Percentiles rank a stretch among this genome's conserved stretches.
These are phyloP conservation scores for Drosophila arawakana DNA, from an alignment of 1,140 invertebrate genomes.

Conservation along the genomic window DNA sequence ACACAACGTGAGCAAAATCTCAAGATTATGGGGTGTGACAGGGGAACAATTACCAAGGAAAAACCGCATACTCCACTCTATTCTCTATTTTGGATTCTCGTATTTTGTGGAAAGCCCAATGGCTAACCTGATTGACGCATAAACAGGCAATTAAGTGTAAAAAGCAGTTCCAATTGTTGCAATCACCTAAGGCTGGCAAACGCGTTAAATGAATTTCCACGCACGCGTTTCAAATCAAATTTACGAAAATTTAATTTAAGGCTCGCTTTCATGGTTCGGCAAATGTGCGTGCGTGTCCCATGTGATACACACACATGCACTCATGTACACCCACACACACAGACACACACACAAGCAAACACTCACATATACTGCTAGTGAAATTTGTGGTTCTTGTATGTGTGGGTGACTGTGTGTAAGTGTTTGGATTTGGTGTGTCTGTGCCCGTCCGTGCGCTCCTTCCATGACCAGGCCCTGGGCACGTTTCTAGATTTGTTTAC, in stretches of 20 bases:
- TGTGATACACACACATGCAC: constrained; percentile 24
- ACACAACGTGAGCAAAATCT: constrained; percentile 68
- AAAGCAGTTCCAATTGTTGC: constrained; percentile 71
- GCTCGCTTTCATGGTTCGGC: constrained; percentile 68
- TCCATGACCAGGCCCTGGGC: constrained; percentile 56
- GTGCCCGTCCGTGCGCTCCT: constrained; percentile 31
- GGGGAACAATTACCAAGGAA: constrained; percentile 44
- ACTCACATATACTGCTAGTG: background rate
- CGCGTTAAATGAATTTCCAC: constrained; percentile 74
- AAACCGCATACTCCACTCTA: constrained; percentile 35
- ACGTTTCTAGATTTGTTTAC: constrained; percentile 78
- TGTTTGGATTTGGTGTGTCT: constrained; percentile 38
- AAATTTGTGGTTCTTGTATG: constrained; percentile 3
- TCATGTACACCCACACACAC: constrained; percentile 1
- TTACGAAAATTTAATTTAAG: constrained; percentile 77
- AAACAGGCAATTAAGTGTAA: constrained; percentile 75
- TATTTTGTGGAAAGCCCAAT: constrained; percentile 19
- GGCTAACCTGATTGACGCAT: constrained; percentile 73
- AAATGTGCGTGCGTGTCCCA: constrained; percentile 61
- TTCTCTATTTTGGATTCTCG: background rate
- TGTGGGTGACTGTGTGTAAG: constrained; percentile 22
- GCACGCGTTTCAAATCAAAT: constrained; percentile 79
- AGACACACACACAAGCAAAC: constrained; percentile 1
- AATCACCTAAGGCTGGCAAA: constrained; percentile 37
- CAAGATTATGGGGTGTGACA: constrained; percentile 20